phyloP scores from a whole-genome alignment of 2,113 vertebrate species.

The Vicugna pacos region DNA sequence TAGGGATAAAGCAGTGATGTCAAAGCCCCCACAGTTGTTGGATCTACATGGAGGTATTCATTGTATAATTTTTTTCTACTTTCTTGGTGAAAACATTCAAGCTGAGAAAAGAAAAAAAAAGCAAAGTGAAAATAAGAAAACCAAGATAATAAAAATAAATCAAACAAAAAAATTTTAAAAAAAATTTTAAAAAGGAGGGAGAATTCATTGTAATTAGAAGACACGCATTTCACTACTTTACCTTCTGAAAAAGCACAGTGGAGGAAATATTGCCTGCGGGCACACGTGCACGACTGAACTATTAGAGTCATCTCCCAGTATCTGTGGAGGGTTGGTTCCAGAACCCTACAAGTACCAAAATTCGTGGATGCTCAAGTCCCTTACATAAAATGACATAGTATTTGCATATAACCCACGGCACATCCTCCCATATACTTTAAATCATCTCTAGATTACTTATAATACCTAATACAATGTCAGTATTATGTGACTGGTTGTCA shows the following conservation, averaged over 20 bases:
- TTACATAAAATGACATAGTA: background rate
- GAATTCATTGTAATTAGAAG: background rate
- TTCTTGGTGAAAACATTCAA: background rate
- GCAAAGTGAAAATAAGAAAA: background rate
- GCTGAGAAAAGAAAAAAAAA: background rate
- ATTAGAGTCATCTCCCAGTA: background rate
- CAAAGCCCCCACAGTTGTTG: background rate
- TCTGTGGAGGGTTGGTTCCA: background rate
- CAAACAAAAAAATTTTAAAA: background rate
- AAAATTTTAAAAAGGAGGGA: background rate
- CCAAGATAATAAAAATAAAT: background rate
- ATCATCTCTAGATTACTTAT: background rate
- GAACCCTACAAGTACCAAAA: background rate
- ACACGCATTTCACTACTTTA: background rate
- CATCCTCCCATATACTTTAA: background rate
- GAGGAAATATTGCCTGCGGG: background rate
- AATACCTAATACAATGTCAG: background rate
- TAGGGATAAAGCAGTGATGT: background rate
- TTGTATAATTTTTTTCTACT: background rate
- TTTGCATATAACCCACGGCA: background rate
- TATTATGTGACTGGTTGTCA: background rate
- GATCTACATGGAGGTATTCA: background rate
- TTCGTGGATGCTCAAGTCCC: background rate
- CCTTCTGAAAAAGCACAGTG: constrained; percentile 7
- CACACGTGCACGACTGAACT: background rate